Evolutionary conservation across 2,113 vertebrate species (phyloP).

Genomic region (Otocyon megalotis): DNA sequence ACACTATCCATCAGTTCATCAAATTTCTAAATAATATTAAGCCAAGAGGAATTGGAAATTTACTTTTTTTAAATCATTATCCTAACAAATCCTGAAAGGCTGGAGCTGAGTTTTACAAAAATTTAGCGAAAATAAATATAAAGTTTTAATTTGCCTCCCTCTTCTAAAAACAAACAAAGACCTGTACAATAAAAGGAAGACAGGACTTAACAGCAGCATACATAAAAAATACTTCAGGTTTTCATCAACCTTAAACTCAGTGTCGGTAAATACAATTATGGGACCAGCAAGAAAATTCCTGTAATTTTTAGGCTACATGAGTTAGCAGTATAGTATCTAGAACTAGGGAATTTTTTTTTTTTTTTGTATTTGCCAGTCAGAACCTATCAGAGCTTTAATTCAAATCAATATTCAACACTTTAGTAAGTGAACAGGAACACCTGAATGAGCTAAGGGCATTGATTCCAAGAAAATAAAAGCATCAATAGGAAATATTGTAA

Average conservation of each 20-base stretch:
- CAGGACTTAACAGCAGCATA: neutral
- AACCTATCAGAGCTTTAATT: neutral
- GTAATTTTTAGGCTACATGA: neutral
- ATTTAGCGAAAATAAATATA: neutral
- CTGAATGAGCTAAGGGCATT: neutral
- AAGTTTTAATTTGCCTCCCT: neutral
- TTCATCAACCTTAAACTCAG: neutral
- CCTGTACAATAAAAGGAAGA: neutral
- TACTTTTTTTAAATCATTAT: conserved; percentile 25
- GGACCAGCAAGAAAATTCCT: neutral
- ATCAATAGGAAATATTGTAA: neutral
- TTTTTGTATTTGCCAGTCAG: neutral
- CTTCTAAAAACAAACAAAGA: neutral
- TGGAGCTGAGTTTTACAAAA: neutral
- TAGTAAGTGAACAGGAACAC: neutral
- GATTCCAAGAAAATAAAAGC: conserved; percentile 25
- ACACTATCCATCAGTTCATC: neutral
- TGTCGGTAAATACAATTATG: neutral
- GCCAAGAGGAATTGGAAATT: neutral
- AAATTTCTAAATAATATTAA: conserved; percentile 25
- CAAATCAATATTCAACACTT: neutral
- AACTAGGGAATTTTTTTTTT: neutral
- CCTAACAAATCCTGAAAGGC: neutral
- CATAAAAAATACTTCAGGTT: neutral
- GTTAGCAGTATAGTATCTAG: neutral